Conservation (phyloP, 2,113 vertebrate genomes). For the Gadus chalcogrammus region DNA sequence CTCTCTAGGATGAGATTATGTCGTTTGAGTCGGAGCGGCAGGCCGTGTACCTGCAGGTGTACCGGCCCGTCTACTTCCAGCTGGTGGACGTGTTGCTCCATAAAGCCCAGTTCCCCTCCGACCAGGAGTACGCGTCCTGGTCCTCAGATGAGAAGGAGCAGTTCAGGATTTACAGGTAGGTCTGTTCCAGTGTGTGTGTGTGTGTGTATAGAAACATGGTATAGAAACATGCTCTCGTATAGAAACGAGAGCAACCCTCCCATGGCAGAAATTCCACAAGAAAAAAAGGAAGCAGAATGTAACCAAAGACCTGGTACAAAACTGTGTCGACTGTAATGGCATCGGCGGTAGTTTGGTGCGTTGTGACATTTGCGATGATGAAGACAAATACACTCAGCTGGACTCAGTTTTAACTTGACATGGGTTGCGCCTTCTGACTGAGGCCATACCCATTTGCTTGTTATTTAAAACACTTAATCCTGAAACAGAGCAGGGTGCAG, state of each 20-base stretch:
- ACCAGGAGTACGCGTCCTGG: slow-evolving; percentile 95
- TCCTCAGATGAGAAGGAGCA: slow-evolving; percentile 98
- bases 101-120: slow-evolving; percentile 95
- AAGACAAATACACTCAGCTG: slow-evolving; percentile 29
- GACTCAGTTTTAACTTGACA: slow-evolving; percentile 7
- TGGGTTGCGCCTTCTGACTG: too few species aligned
- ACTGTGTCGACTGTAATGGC: too few species aligned
- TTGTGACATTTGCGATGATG: slow-evolving; percentile 23
- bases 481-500: too few species aligned
- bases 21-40: slow-evolving; percentile 94
- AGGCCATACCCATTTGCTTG: too few species aligned
- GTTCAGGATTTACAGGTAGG: slow-evolving; percentile 97
- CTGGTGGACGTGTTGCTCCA: slow-evolving; percentile 96
- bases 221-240: too few species aligned
- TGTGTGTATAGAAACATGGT: too few species aligned
- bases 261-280: too few species aligned
- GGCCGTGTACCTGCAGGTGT: slow-evolving; percentile 94
- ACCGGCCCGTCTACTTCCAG: slow-evolving; percentile 97
- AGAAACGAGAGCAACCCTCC: too few species aligned
- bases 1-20: slow-evolving; percentile 90
- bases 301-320: too few species aligned
- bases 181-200: background rate
- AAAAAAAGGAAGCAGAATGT: too few species aligned
- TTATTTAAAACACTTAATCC: too few species aligned
- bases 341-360: too few species aligned